Evolutionary conservation across 2,113 vertebrate species (phyloP), one percentile per base, ranked within the genome.

Genomic region (Isichthys henryi): DNA sequence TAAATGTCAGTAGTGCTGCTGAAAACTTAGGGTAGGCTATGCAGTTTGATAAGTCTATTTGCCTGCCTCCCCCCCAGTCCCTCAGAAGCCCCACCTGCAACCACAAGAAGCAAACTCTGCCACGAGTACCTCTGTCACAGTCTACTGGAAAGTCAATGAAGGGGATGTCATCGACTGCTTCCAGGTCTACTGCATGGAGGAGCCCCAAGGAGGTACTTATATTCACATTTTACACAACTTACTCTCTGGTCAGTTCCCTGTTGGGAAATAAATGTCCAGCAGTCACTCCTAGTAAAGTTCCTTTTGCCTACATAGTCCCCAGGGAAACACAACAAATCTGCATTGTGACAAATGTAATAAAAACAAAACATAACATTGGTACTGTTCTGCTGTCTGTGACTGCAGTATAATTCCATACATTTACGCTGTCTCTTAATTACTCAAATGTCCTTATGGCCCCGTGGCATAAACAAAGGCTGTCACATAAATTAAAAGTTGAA

Each of bases 121-220:
- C 82, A 97, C 97, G 35, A 95, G 97, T 93, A 97, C 96, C 31
- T 98, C 97, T 0, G 96, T 99, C 92, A 96, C 97, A 0, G 96
- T 98, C 90, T 99, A 99, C 90, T 99, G 98, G 98, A 95, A 94
- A 83, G 95, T 97, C 93, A 97, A 95, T 10, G 95, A 97, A 0
- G 97, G 96, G 5, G 98, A 99, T 0, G 88, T 97, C 88, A 96
- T 98, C 0, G 98, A 99, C 93, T 98, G 97, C 92, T 99, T 99
- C 93, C 98, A 99, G 93, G 98, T 99, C 80, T 98, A 98, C 95
- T 99, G 98, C 87, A 95, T 98, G 96, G 98, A 98, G 92, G 97
- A 99, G 48, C 97, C 93, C 3, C 97, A 97, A 84, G 95, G 96
- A 92, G 96, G 95, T 96, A 95, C 94, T 91, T 93, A 95, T 86